A percentile compares a stretch with the other conserved stretches of the same genome.
These are phyloP conservation scores for Xestia xanthographa DNA, from an alignment of 2,888 invertebrate genomes.

Conservation along the genomic window DNA sequence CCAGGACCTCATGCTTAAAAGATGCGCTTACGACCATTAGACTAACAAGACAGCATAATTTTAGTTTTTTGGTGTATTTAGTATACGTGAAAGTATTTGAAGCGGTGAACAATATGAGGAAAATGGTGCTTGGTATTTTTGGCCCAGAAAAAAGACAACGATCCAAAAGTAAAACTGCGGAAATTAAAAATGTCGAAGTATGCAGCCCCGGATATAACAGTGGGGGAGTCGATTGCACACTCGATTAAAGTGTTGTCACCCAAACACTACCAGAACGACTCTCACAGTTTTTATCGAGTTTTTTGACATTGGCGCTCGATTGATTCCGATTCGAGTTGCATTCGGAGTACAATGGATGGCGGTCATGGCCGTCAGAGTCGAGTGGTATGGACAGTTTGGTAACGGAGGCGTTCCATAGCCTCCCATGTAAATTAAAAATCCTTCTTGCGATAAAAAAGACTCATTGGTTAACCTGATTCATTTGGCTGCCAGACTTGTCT, in stretches of 20 bases:
- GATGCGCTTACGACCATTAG: neutral
- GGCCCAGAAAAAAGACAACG: neutral
- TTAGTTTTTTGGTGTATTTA: neutral
- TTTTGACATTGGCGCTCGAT: constrained; percentile 82
- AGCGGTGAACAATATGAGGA: neutral
- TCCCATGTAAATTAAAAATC: constrained; percentile 77
- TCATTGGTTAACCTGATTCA: constrained; percentile 70
- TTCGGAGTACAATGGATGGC: constrained; percentile 78
- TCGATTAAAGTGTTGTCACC: constrained; percentile 79
- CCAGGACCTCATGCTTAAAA: neutral
- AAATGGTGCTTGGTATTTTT: neutral
- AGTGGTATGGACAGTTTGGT: constrained; percentile 78
- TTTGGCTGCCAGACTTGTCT: constrained; percentile 57
- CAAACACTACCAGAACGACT: constrained; percentile 78
- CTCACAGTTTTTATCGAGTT: constrained; percentile 83
- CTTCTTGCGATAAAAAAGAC: constrained; percentile 70
- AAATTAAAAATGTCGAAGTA: constrained; percentile 66
- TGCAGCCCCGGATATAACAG: constrained; percentile 68
- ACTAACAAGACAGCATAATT: neutral
- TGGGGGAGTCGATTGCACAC: constrained; percentile 74
- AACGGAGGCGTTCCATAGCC: constrained; percentile 64
- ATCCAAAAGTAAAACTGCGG: constrained; percentile 48
- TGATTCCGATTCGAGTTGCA: constrained; percentile 82
- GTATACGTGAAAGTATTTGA: neutral
- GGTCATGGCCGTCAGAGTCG: constrained; percentile 82